Base-by-base conservation (phyloP, 2,888 invertebrate species). In the Orchesellides sinensis region DNA sequence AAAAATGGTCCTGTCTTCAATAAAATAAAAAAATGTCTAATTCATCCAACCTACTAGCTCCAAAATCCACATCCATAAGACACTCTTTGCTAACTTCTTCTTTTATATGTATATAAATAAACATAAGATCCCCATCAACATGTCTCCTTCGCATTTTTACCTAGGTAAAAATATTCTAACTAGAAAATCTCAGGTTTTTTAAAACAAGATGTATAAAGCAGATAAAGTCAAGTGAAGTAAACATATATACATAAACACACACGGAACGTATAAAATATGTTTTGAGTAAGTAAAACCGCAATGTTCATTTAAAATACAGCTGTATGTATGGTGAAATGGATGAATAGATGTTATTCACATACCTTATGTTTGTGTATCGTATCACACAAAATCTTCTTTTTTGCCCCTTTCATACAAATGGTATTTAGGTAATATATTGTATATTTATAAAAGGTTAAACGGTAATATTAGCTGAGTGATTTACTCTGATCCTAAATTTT, bases 381-480 rank as follows among this genome's bases (percentile, higher is more conserved):
- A 40, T n/a, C 21, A 49, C 12, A 49, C 19, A 49, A 17, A 19
- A n/a, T n/a, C n/a, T n/a, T n/a, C n/a, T n/a, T n/a, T 49, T n/a
- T 54, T 1, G 10, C 52, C 56, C 10, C 14, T 17, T 59, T 59
- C 40, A 72, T 59, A 32, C 40, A 40, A 61, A 49, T 10, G 14
- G 10, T 32, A 52, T 70, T 54, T 73, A 52, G 52, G 74, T 40
- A 27, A 59, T 56, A 78, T 40, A 61, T 52, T 78, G 69, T 63
- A 25, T 78, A 61, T 52, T 78, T 78, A 61, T 32, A 78, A 52
- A 78, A 69, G 70, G 35, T 52, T 70, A 70, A 78, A 78, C 52
- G 52, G 78, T 25, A 32, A 63, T 69, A 70, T 63, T 78, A 35
- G 45, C 61, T 78, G 78, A 78, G 63, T 61, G 78, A 78, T 78